A percentile compares a stretch with the other conserved stretches of the same genome.
Evolutionary conservation across 2,113 vertebrate genomes (phyloP).

Genomic region (Micromys minutus): DNA sequence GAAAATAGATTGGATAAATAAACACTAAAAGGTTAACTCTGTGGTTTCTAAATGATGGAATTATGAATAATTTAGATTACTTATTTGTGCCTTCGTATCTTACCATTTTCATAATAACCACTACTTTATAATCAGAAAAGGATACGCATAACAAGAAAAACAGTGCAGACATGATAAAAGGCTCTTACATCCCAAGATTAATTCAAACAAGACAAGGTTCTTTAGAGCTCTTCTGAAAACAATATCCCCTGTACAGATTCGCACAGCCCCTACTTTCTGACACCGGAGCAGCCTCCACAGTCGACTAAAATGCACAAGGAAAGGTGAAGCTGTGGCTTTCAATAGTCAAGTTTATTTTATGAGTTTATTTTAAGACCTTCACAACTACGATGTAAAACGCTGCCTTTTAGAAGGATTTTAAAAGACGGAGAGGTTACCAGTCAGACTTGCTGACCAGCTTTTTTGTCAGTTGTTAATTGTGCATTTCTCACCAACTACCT

Average conservation of each 20-base stretch:
- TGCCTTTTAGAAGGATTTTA: conserved; percentile 28
- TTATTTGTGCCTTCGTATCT: conserved; percentile 49
- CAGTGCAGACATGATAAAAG: conserved; percentile 15
- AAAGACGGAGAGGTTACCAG: background rate
- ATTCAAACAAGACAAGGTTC: conserved; percentile 53
- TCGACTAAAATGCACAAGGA: background rate
- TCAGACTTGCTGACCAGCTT: background rate
- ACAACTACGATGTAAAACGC: background rate
- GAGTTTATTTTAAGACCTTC: conserved; percentile 42
- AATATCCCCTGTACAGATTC: background rate
- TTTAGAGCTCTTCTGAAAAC: background rate
- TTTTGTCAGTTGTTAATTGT: background rate
- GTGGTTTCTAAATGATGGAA: conserved; percentile 39
- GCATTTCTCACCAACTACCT: background rate
- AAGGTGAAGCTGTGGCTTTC: background rate
- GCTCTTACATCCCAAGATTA: conserved; percentile 39
- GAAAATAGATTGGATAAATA: conserved; percentile 64
- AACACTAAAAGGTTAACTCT: conserved; percentile 66
- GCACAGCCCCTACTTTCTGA: background rate
- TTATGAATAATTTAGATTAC: conserved; percentile 69
- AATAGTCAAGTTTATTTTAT: conserved; percentile 24
- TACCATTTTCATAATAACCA: conserved; percentile 63
- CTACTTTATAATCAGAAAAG: conserved; percentile 56
- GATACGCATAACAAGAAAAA: conserved; percentile 52
- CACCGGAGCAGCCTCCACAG: background rate